Evolutionary conservation across 2,888 invertebrate genomes (phyloP).

Genomic region (Drosophila fungiperda): DNA sequence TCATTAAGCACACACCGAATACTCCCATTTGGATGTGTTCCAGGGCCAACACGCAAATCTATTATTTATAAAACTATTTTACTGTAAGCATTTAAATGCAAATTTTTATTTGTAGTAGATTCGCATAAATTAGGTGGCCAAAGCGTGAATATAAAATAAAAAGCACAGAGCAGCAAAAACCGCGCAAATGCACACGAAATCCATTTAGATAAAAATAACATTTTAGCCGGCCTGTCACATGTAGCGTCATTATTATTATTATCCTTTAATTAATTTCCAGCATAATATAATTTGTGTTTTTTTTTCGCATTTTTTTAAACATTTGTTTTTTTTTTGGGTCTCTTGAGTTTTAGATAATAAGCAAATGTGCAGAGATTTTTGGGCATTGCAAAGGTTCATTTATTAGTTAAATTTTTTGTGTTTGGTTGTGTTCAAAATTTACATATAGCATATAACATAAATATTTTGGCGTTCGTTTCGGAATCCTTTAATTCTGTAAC

Average conservation of each 20-base stretch:
- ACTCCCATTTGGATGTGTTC: constrained; percentile 42
- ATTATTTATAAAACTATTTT: constrained; percentile 71
- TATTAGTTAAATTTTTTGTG: constrained; percentile 60
- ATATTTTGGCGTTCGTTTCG: constrained; percentile 26
- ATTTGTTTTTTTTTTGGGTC: constrained; percentile 32
- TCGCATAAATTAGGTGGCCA: constrained; percentile 68
- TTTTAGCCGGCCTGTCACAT: constrained; percentile 50
- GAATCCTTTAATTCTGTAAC: constrained; percentile 43
- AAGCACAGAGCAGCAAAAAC: background rate
- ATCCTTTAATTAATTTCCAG: constrained; percentile 77
- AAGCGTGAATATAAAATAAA: constrained; percentile 13
- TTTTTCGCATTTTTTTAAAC: constrained; percentile 5
- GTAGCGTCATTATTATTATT: constrained; percentile 70
- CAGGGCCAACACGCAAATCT: constrained; percentile 49
- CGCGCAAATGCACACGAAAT: constrained; percentile 42
- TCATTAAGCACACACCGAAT: constrained; percentile 37
- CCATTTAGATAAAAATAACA: constrained; percentile 70
- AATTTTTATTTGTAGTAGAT: constrained; percentile 72
- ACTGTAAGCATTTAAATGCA: constrained; percentile 69
- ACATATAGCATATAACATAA: constrained; percentile 17
- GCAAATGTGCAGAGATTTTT: constrained; percentile 65
- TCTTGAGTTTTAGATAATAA: constrained; percentile 73
- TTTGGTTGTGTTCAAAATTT: constrained; percentile 23
- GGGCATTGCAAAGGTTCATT: constrained; percentile 58
- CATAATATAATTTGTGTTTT: constrained; percentile 57